Percentiles rank a stretch among this genome's conserved stretches.
phyloP scores from a whole-genome alignment of 2,888 invertebrate species.

The Strigamia maritima region DNA sequence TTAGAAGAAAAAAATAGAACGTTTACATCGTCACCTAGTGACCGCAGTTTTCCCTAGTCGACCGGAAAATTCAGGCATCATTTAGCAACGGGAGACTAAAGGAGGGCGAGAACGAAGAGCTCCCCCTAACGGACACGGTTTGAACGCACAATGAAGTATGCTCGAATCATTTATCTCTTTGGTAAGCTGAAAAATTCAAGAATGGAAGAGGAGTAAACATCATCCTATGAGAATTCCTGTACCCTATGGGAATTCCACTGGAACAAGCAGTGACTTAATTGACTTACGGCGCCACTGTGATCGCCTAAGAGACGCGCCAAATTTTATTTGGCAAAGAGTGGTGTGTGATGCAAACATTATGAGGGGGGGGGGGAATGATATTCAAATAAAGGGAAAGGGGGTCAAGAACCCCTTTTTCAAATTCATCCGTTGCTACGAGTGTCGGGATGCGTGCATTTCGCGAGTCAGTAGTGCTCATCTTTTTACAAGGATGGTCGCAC shows the following conservation, averaged over 20 bases:
- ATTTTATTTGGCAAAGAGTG: conserved; percentile 2
- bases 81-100: background rate
- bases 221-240: conserved; percentile 8
- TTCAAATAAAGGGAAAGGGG: background rate
- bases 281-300: conserved; percentile 12
- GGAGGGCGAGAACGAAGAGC: too few relatives aligned
- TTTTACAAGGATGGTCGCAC: conserved; percentile 18
- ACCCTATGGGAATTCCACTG: conserved; percentile 6
- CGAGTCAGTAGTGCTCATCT: background rate
- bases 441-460: background rate
- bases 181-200: background rate
- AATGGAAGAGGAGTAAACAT: background rate
- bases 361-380: background rate
- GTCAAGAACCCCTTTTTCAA: background rate
- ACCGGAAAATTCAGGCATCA: background rate
- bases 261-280: conserved; percentile 7
- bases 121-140: background rate
- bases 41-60: conserved; percentile 8
- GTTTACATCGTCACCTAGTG: conserved; percentile 1
- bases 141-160: conserved; percentile 10
- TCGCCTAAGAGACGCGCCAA: background rate
- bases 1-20: background rate
- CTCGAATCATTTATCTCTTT: conserved; percentile 2
- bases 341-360: background rate
- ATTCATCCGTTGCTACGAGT: background rate